Evolutionary conservation across 2,888 invertebrate genomes (phyloP), one percentile per base, ranked within the genome.

Genomic region (Hecatera dysodea): DNA sequence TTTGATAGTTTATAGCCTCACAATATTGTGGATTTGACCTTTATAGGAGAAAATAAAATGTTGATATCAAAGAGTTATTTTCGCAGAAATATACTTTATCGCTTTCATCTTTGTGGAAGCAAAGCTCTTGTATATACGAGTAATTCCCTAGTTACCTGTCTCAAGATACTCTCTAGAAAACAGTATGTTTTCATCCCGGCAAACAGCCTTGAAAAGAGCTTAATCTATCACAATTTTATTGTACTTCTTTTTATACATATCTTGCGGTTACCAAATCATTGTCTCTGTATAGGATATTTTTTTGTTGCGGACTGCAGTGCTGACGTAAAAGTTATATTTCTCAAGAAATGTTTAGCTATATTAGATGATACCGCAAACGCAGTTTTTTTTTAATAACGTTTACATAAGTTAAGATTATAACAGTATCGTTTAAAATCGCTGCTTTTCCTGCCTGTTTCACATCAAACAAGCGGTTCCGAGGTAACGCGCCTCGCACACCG

Each of bases 381-480:
- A 24, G 15, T 24, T 46, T 53, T 39, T 76, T 80, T 39, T 76
- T 80, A 67, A 73, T 68, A 57, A 62, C 46, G 42, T 65, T 50
- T 46, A 70, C 62, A 70, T 44, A 53, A 64, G 56, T 75, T 63
- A 44, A 59, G 27, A 65, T 71, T 81, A 72, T 78, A 78, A 67
- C 80, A 74, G 73, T 79, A 78, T 70, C 73, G 79, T 82, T 71
- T 72, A 64, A 83, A 85, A 82, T 78, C 36, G 39, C 67, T 80
- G 70, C 77, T 79, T 82, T 82, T 75, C 78, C 76, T 83, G 74
- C 72, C 84, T 87, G 87, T 88, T 89, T 85, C 81, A 87, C 87
- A 89, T 90, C 89, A 91, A 93, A 91, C 90, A 88, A 90, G 89
- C 89, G 89, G 85, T 85, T 85, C 87, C 42, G 63, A 78, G 85